Percentiles rank a stretch among this genome's conserved stretches.
Conservation (phyloP, 1,140 invertebrate genomes). For the Wasmannia auropunctata region DNA sequence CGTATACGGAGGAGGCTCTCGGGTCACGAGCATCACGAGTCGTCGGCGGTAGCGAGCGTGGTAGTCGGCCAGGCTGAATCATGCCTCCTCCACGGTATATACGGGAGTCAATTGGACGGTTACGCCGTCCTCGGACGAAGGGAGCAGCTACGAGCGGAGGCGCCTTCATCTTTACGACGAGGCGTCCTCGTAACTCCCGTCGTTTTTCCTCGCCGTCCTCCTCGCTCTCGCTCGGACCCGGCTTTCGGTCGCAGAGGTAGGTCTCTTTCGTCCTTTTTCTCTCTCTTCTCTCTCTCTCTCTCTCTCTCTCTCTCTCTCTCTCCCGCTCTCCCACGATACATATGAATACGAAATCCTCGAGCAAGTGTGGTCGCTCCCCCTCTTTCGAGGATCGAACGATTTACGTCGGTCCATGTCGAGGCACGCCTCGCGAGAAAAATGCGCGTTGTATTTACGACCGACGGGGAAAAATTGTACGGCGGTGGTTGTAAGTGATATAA, state of each 20-base stretch:
- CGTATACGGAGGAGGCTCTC: constrained; percentile 51
- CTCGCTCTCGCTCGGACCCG: constrained; percentile 1
- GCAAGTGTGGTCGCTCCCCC: constrained; percentile 11
- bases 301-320: background rate
- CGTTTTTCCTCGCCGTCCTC: constrained; percentile 40
- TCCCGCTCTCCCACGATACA: background rate
- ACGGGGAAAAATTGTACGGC: constrained; percentile 9
- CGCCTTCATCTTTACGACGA: constrained; percentile 75
- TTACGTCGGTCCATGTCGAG: constrained; percentile 5
- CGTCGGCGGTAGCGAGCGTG: constrained; percentile 69
- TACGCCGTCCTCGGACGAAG: constrained; percentile 70
- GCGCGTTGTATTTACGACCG: constrained; percentile 12
- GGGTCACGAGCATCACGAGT: constrained; percentile 73
- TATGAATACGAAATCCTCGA: constrained; percentile 12
- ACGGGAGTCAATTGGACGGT: constrained; percentile 75
- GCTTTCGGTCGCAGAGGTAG: constrained; percentile 18
- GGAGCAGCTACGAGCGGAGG: constrained; percentile 69
- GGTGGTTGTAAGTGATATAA: background rate
- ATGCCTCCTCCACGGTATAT: constrained; percentile 69
- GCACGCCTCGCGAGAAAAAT: constrained; percentile 3
- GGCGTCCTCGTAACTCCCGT: constrained; percentile 70
- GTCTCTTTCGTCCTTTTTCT: background rate
- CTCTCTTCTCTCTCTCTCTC: background rate
- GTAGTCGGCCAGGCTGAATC: constrained; percentile 72
- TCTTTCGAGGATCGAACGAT: constrained; percentile 17